Evolutionary conservation across 2,888 invertebrate species (phyloP), one percentile per base, ranked within the genome.

Genomic region (Lordiphosa fenestrarum): DNA sequence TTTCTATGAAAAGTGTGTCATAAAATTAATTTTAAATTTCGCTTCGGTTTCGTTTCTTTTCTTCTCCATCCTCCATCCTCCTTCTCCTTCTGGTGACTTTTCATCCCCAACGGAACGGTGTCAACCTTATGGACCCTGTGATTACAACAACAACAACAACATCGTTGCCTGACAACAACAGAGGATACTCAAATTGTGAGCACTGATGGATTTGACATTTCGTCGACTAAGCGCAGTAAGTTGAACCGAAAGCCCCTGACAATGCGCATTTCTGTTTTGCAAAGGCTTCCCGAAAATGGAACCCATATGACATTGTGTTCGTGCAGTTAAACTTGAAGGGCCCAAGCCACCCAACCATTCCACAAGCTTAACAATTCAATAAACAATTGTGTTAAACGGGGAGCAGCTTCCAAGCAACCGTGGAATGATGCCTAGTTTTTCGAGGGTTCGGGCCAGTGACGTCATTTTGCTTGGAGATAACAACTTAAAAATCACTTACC

Each of bases 131-230:
- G 80, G 60, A 44, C 54, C 53, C 66, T 56, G 44, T 73, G 73
- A 71, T 75, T 68, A 75, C 70, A 70, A 55, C 70, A 70, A 53
- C 15, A 15, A 15, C 15, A 15, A 15, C 15, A 15, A 15, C 15
- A 15, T 1, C 70, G 72, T 72, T 65, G 69, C 55, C 64, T 54
- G 60, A 66, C 73, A 66, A 73, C 67, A 50, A 65, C 71, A 89
- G 88, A 89, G 83, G 89, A 89, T 65, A 88, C 88, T 64, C 89
- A 89, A 84, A 88, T 89, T 71, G 86, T 89, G 71, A 88, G 83
- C 69, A 73, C 88, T 63, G 89, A 89, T 73, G 88, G 86, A 72
- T 88, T 87, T 73, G 89, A 89, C 75, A 74, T 85, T 77, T 86
- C 85, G 67, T 77, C 85, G 78, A 89, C 88, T 87, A 82, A 83